Evolutionary conservation across 2,797 vertebrate genomes (phyloP), one percentile per base, ranked within the genome.

Genomic region (Sphaeramia orbicularis): DNA sequence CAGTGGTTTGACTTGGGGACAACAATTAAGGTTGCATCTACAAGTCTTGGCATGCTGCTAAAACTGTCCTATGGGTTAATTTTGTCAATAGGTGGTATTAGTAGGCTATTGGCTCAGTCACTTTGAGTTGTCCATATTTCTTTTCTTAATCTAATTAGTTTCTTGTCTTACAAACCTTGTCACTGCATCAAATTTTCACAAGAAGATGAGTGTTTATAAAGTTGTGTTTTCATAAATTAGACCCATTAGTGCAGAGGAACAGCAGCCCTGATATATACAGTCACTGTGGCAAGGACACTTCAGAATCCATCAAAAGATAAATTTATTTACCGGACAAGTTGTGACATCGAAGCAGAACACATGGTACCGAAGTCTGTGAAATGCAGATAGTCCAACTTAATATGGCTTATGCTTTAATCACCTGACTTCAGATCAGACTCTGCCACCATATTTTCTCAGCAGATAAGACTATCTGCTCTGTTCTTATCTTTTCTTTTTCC

Each of bases 311-410:
- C 42, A 57, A 57, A 57, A 41, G 55, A 36, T 41, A 45, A 27
- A 21, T 11, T 27, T 42, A 16, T 58, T 35, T 32, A 35, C 7
- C 8, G 32, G 32, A 35, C 32, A 10, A 70, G 60, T 51, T 67
- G 15, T 61, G 38, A 21, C 56, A 24, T 49, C 13, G 43, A 36
- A 56, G 60, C 63, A 73, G 11, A 74, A 18, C 50, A 60, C 40
- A 36, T 37, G 65, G 13, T 71, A 44, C 43, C 45, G 51, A 67
- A 67, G 53, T 70, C 35, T 81, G 55, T 16, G 8, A 85, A 80
- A 80, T 74, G 62, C 40, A 49, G 55, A 78, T 73, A 45, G 21
- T 61, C 51, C 63, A 63, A 48, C 53, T 71, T 21, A 51, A 52
- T 38, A 12, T 14, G 55, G 27, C 35, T 58, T 19, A 58, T 24